Base-by-base conservation (phyloP, 1,140 invertebrate genomes). In the Vanessa tameamea region DNA sequence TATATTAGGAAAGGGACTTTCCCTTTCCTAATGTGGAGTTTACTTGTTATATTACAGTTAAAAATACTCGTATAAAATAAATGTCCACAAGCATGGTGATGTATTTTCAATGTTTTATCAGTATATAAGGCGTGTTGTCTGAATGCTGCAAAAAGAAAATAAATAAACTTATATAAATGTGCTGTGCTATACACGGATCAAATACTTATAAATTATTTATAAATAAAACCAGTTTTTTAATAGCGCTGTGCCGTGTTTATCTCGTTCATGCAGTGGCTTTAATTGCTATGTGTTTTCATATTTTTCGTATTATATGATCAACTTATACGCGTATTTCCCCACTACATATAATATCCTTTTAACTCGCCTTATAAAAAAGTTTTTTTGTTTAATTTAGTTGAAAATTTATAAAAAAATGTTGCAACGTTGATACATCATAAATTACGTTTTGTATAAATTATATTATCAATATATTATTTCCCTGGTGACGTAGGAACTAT, bases 131-230 rank as follows among this genome's bases (percentile, higher is more conserved):
- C 8, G 20, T 26, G 15, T 26, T 15, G 26, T 61, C 26, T 61
- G 57, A 31, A 61, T 64, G 66, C 61, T 71, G 64, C 50, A 71
- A 55, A 64, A 70, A 75, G 64, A 55, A 75, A 75, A 65, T 61
- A 57, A 70, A 75, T 55, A 75, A 67, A 57, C 55, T 66, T 63
- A 61, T 50, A 48, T 59, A 69, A 63, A 50, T 69, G 73, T 75
- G 73, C 73, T 69, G 73, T 75, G 73, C 73, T 63, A 75, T 71
- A 75, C 64, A 51, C 53, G 73, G 73, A 75, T 71, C 63, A 66
- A 71, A 71, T 68, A 43, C 69, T 71, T 75, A 76, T 72, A 64
- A 76, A 76, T 65, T 57, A 76, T 76, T 72, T 76, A 76, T 61
- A 31, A 72, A 71, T 16, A 57, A 67, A 72, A 76, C 75, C 70